These are phyloP conservation scores for Paedocypris micromegethes DNA, from an alignment of 2,797 vertebrate species.

Conservation along the genomic window DNA sequence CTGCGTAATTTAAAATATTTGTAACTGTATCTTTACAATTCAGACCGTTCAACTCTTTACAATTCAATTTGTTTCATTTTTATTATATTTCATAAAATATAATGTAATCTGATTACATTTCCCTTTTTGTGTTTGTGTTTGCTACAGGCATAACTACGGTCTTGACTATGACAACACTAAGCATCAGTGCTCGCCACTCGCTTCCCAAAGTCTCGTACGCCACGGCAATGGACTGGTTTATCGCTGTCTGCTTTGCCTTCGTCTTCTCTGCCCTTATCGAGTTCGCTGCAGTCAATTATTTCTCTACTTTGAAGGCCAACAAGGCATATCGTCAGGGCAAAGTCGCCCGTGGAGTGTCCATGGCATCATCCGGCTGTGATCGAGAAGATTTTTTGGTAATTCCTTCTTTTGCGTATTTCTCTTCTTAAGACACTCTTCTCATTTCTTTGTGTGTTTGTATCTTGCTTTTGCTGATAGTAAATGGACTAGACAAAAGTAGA, in stretches of 20 bases:
- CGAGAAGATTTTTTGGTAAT: constrained; percentile 79
- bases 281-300: constrained; percentile 96
- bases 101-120: no score
- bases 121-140: background rate
- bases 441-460: constrained; percentile 4
- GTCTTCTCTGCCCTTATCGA: constrained; percentile 95
- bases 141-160: constrained; percentile 90
- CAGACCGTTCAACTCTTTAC: no score
- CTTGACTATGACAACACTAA: constrained; percentile 91
- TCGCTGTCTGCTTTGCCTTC: constrained; percentile 93
- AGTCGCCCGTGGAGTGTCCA: constrained; percentile 59
- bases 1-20: no score
- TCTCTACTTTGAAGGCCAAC: constrained; percentile 89
- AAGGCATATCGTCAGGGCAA: constrained; percentile 74
- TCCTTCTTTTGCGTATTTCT: constrained; percentile 12
- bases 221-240: constrained; percentile 97
- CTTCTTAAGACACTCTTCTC: background rate
- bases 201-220: constrained; percentile 94
- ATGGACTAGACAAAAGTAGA: constrained; percentile 60
- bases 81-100: no score
- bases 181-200: constrained; percentile 91
- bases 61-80: no score
- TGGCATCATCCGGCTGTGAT: constrained; percentile 63
- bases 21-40: no score
- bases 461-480: constrained; percentile 55